Evolutionary conservation across 2,113 vertebrate species (phyloP), one percentile per base, ranked within the genome.

Genomic region (Thinocorus orbignyianus): DNA sequence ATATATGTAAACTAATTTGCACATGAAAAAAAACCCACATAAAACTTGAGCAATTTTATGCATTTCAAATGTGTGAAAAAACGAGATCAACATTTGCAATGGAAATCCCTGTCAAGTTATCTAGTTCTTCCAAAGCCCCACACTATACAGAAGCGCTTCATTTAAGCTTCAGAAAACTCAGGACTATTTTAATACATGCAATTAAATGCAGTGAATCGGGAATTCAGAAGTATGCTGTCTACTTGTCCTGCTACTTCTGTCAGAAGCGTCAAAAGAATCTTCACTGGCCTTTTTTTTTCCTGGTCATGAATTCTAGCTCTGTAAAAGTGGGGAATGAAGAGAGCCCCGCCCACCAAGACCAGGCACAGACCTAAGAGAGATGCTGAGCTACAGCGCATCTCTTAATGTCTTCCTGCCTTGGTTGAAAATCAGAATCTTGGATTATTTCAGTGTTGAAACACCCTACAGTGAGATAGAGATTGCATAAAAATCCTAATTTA

Each of bases 21-120:
- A 92, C 60, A 51, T 1, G 0, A 70, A 52, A 61, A 68, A 54
- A 78, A 31, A 46, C 17, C 18, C 17, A 8, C 31, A 78, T 33
- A 60, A 86, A 86, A 49, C 6, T 60, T 17, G 10, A 84, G 77
- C 41, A 61, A 69, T 69, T 92, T 93, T 55, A 79, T 89, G 91
- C 52, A 76, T 76, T 25, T 81, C 73, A 84, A 94, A 76, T 69
- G 61, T 55, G 44, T 71, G 79, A 86, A 94, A 93, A 95, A 93
- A 88, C 16, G 76, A 90, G 57, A 91, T 51, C 64, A 94, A 84
- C 70, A 87, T 94, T 93, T 97, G 88, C 92, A 95, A 81, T 92
- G 73, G 90, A 94, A 93, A 96, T 93, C 61, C 69, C 83, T 86
- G 65, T 76, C 92, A 84, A 72, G 69, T 57, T 76, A 79, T 30